Evolutionary conservation across 2,797 vertebrate species (phyloP), one percentile per base, ranked within the genome.

Genomic region (Mormyrus proboscirostris): DNA sequence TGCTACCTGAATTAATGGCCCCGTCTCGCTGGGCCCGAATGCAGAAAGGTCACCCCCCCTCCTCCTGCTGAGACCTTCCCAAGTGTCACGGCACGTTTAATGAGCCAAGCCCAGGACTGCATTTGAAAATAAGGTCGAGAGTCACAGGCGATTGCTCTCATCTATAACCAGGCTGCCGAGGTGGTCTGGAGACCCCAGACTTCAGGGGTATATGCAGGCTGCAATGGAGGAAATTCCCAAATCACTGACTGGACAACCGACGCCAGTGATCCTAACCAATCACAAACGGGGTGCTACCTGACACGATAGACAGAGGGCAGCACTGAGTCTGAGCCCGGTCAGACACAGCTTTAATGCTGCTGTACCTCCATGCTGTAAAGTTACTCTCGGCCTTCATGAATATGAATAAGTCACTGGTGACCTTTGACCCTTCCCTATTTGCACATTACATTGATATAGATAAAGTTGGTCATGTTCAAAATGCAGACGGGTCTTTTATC

Each of bases 251-350:
- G 12, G 38, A 22, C 33, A 38, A 44, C 33, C 4, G 73, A 25
- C 91, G 92, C 88, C 89, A 90, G 94, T 91, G 93, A 94, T 91
- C 92, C 93, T 90, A 92, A 94, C 94, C 95, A 92, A 93, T 94
- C 92, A 93, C 95, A 94, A 92, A 94, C 94, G 93, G 90, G 69
- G 82, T 51, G 94, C 91, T 50, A 95, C 91, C 91, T 92, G 93
- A 95, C 92, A 94, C 95, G 9, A 4, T n/a, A 22, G 41, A 22
- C 9, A 49, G n/a, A 44, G 79, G 47, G 79, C 47, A n/a, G 44
- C 41, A 41, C 41, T 84, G 7, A 50, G 41, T 25, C 44, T 22
- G 14, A 19, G 19, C n/a, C n/a, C 4, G 8, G 44, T 49, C 41
- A 83, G 41, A 41, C 6, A 4, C 41, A 9, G 41, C 0, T 19